These are phyloP conservation scores for Noctilio leporinus DNA, from an alignment of 2,113 vertebrate species.

Conservation along the genomic window DNA sequence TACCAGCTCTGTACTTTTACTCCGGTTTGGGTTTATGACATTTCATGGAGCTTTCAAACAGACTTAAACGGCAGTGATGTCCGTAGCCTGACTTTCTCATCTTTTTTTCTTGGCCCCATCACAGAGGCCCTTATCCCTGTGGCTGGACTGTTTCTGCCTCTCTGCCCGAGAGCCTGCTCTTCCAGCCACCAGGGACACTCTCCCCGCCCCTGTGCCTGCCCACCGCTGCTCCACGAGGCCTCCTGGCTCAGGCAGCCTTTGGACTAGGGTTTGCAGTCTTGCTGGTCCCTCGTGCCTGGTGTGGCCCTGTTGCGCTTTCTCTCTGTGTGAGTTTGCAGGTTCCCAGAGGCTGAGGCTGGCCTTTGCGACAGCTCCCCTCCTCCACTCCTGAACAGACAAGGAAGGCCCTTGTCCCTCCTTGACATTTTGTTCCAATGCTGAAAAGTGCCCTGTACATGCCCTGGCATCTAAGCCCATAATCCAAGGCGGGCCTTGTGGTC, in stretches of 20 bases:
- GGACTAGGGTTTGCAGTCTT: neutral
- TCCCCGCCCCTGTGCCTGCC: neutral
- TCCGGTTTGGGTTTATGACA: neutral
- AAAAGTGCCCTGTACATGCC: neutral
- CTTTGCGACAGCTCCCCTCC: neutral
- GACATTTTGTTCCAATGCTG: conserved; percentile 19
- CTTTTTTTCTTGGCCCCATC: too few relatives aligned
- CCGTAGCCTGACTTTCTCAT: neutral
- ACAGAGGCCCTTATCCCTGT: too few relatives aligned
- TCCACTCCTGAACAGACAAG: neutral
- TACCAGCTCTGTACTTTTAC: neutral
- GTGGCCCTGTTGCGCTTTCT: fast-evolving
- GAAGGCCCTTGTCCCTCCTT: neutral
- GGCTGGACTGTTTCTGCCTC: fast-evolving
- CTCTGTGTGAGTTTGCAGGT: neutral
- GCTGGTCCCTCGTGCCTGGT: neutral
- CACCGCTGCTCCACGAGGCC: neutral
- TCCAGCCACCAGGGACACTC: fast-evolving
- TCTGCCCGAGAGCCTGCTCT: neutral
- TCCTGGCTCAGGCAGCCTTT: neutral
- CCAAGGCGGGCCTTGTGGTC: neutral
- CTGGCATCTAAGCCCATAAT: neutral
- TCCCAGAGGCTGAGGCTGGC: neutral
- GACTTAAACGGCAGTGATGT: neutral
- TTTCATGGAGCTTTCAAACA: neutral